These are phyloP conservation scores for Tenthredo mesomela DNA, from an alignment of 2,888 invertebrate genomes.

Conservation along the genomic window DNA sequence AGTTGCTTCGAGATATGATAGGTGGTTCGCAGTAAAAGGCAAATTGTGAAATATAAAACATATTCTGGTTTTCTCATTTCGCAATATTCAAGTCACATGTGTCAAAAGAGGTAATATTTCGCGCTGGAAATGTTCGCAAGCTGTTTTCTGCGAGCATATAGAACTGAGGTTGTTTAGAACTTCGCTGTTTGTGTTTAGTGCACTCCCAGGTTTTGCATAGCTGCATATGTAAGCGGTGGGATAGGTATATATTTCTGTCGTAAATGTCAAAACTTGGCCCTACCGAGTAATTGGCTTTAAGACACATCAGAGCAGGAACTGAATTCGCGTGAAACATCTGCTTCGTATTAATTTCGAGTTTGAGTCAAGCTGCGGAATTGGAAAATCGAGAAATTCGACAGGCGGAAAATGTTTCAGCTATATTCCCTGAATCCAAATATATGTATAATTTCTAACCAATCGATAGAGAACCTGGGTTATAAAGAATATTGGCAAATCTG, in stretches of 20 bases:
- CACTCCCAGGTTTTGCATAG: background rate
- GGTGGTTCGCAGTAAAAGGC: background rate
- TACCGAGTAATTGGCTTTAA: background rate
- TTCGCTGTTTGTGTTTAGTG: conserved; percentile 16
- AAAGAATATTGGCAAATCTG: background rate
- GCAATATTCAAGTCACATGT: background rate
- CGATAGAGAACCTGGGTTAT: background rate
- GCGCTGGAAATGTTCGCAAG: background rate
- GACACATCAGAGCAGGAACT: background rate
- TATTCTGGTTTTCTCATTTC: background rate
- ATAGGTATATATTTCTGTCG: conserved; percentile 7
- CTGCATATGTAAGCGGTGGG: background rate
- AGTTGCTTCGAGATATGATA: background rate
- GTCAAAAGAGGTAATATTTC: background rate
- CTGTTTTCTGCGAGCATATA: background rate
- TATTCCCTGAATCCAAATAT: background rate
- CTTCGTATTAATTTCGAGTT: background rate
- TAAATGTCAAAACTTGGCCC: conserved; percentile 22
- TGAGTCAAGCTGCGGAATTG: background rate
- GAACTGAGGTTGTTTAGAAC: background rate
- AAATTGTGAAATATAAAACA: background rate
- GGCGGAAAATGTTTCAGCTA: background rate
- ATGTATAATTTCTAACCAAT: background rate
- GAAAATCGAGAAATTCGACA: background rate
- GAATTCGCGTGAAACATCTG: background rate